phyloP scores from a whole-genome alignment of 2,888 invertebrate genomes.

The Heliconius aoede region DNA sequence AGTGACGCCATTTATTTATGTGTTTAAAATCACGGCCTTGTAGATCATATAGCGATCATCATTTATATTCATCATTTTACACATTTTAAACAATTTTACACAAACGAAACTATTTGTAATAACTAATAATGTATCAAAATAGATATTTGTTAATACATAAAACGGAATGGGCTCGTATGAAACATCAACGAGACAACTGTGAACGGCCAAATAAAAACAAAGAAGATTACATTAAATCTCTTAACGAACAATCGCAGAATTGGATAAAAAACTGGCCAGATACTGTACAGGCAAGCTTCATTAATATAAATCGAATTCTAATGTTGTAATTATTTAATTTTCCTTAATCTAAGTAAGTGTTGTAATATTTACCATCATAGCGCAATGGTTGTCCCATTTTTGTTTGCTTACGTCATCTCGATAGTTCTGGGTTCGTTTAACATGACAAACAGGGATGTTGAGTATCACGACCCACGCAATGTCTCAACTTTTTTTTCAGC shows the following conservation, averaged over 20 bases:
- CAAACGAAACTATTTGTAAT: neutral
- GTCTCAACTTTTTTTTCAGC: too few relatives aligned
- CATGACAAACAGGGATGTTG: neutral
- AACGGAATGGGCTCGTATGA: slow-evolving; percentile 63
- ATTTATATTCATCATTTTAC: neutral
- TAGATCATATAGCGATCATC: slow-evolving; percentile 4
- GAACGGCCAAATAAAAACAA: slow-evolving; percentile 30
- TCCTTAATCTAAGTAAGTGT: neutral
- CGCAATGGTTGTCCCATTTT: neutral
- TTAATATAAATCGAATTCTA: neutral
- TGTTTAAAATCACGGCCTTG: neutral
- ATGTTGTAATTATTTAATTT: neutral
- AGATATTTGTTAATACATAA: slow-evolving; percentile 53
- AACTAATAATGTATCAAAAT: slow-evolving; percentile 13
- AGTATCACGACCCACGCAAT: neutral
- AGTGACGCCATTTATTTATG: neutral
- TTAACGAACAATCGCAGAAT: slow-evolving; percentile 60
- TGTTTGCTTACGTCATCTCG: neutral
- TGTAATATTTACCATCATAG: neutral
- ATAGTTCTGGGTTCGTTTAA: neutral
- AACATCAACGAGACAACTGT: slow-evolving; percentile 45
- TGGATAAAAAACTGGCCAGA: slow-evolving; percentile 67
- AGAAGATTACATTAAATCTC: slow-evolving; percentile 55
- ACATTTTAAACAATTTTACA: neutral
- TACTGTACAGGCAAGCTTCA: slow-evolving; percentile 54